Evolutionary conservation across 2,888 invertebrate genomes (phyloP).

Genomic region (Mylabris sibirica): DNA sequence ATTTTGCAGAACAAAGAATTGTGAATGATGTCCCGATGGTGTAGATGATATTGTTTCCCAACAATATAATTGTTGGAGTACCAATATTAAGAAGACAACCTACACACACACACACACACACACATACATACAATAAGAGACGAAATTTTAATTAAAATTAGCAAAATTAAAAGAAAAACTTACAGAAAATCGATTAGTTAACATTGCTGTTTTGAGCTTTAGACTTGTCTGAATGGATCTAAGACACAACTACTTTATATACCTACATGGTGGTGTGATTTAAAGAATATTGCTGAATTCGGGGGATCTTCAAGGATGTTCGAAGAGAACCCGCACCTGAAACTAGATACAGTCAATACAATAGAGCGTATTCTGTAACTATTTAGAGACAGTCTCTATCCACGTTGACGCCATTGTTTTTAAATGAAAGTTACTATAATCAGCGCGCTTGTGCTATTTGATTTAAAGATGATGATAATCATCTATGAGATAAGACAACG

Average conservation of each 20-base stretch:
- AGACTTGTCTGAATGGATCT: background rate
- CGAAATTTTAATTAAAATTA: background rate
- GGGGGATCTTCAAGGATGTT: constrained; percentile 36
- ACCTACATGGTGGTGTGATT: constrained; percentile 14
- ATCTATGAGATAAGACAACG: no score
- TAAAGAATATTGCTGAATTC: constrained; percentile 31
- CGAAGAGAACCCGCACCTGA: background rate
- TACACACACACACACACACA: background rate
- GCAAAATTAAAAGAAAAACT: background rate
- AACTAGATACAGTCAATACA: background rate
- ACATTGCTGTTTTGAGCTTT: background rate
- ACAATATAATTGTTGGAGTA: background rate
- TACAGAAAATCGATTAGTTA: background rate
- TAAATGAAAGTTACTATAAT: no score
- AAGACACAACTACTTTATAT: constrained; percentile 33
- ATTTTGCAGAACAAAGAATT: constrained; percentile 56
- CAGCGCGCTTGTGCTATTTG: no score
- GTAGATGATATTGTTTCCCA: constrained; percentile 46
- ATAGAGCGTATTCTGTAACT: no score
- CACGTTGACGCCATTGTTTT: no score
- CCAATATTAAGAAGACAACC: background rate
- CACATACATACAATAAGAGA: no score
- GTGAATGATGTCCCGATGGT: constrained; percentile 51
- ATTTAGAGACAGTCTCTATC: no score
- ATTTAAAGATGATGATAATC: no score